Percentiles rank a stretch among this genome's conserved stretches.
phyloP scores from a whole-genome alignment of 2,797 vertebrate species.

The Spinibarbus caldwelli region DNA sequence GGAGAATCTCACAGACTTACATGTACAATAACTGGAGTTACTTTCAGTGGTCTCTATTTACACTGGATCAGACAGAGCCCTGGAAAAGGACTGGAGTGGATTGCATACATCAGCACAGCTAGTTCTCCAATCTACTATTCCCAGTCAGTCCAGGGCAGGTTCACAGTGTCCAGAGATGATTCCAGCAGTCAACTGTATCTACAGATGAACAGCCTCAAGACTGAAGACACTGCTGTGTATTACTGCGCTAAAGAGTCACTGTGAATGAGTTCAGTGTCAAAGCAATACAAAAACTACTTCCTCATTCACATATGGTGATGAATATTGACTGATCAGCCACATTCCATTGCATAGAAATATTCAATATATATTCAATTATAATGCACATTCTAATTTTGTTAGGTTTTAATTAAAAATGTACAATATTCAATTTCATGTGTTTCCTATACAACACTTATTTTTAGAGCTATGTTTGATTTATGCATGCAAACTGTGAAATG shows the following conservation, averaged over 20 bases:
- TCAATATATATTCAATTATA: neutral
- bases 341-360: neutral
- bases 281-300: constrained; percentile 17
- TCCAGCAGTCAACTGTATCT: too few species aligned
- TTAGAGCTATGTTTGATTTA: neutral
- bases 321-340: neutral
- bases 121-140: too few species aligned
- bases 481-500: neutral
- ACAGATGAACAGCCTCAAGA: too few species aligned
- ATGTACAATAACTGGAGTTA: constrained; percentile 33
- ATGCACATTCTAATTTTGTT: neutral
- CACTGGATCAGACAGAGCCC: constrained; percentile 28
- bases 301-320: neutral
- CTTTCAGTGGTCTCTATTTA: neutral
- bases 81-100: constrained; percentile 43
- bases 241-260: too few species aligned
- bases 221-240: too few species aligned
- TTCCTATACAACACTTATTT: neutral
- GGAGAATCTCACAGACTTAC: constrained; percentile 37
- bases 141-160: too few species aligned
- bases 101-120: neutral
- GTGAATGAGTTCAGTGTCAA: too few species aligned
- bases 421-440: neutral
- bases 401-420: neutral
- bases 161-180: neutral